Evolutionary conservation across 2,888 invertebrate genomes (phyloP), one percentile per base, ranked within the genome.

Genomic region (Scaptomyza cyrtandrae): DNA sequence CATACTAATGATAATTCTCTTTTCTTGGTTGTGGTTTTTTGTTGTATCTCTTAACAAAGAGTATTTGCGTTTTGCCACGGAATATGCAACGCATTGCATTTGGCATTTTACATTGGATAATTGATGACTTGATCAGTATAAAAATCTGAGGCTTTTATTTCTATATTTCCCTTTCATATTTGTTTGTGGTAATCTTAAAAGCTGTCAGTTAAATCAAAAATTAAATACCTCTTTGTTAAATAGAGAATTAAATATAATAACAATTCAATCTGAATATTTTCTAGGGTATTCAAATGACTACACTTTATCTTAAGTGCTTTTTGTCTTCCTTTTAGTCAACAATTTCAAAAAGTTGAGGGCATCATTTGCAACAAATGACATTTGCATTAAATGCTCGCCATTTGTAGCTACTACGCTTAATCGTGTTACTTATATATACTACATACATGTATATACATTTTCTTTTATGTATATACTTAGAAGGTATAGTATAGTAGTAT

Each of bases 321-420:
- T 0, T 14, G 2, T 16, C 16, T 45, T 9, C 4, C 24, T 5
- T 24, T 43, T 3, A 16, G 33, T 2, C 2, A 16, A 31, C n/a
- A 49, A 49, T 56, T 75, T 55, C 4, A 1, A 33, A 58, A 57
- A 65, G 57, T 71, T 88, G 63, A 76, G 61, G 44, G 65, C 71
- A 66, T 75, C 80, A 74, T 84, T 84, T 83, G 80, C 70, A 73
- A 57, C 84, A 86, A 75, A 80, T 83, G 80, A 66, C 77, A 84
- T 81, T 71, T 80, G 85, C 74, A 80, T 75, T 88, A 71, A 80
- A 84, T 84, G 67, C 65, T 69, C 63, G 43, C 59, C 50, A 55
- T 64, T 58, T 52, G 53, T 39, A 43, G 41, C 59, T 43, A 44
- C 11, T n/a, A 37, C 44, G 54, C 57, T 76, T 78, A 74, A 82